Base-by-base conservation (phyloP, 92 coral and sea anemone species). In the Heteractis magnifica region DNA sequence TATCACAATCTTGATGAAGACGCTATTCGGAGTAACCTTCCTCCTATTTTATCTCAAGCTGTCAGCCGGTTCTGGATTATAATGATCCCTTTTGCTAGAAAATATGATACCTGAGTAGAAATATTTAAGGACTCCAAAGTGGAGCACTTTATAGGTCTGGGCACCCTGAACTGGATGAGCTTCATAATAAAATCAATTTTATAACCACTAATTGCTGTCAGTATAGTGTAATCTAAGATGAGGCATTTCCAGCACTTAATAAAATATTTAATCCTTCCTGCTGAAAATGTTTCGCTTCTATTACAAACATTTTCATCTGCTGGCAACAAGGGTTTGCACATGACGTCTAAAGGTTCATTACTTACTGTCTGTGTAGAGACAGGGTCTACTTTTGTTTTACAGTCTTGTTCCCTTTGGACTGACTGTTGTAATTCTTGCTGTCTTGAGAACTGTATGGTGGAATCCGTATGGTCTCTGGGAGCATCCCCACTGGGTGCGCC, bases 201-300 rank as follows among this genome's bases (percentile, higher is more conserved):
- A 76, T 87, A 86, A 49, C 72, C 79, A 80, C 62, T 79, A 2
- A 86, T 85, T 60, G 85, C 85, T 26, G 77, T 79, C 49, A 86
- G 56, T 18, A 86, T 86, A 75, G 52, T 14, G 48, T 73, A 52
- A 60, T 56, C 81, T 21, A 49, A n/a, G 15, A 84, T 79, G 12
- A 86, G 75, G 41, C 70, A 72, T 68, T 86, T 86, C 86, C 89
- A 80, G 51, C 52, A 51, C 4, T 44, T 75, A 56, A 78, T 70
- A 51, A 51, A 78, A 51, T 68, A 60, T 65, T 68, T 71, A 52
- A 79, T 65, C 52, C 79, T 79, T 64, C 88, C 88, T 51, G 85
- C 84, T 9, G 70, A 52, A 59, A 80, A 56, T 68, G 21, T 8
- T 68, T 68, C 73, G 16, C 73, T 26, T 68, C 73, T 68, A 8